Conservation (phyloP, 2,113 vertebrate species). For the Azemiops feae region DNA sequence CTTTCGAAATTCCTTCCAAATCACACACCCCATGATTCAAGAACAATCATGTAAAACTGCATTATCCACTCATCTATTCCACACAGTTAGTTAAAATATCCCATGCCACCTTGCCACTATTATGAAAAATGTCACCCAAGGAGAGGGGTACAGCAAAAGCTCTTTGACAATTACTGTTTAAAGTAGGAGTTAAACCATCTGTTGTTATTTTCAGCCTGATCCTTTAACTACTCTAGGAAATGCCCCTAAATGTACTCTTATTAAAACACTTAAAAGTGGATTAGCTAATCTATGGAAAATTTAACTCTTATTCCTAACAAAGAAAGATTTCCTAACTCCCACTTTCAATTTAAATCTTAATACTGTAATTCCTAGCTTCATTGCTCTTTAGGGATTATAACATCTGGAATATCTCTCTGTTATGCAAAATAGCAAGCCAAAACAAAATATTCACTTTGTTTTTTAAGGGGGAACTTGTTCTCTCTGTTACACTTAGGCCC, state of each 20-base stretch:
- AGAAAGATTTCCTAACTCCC: neutral
- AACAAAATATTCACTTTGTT: neutral
- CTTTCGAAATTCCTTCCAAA: neutral
- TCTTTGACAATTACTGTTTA: neutral
- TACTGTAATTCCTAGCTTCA: neutral
- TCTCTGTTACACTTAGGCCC: neutral
- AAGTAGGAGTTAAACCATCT: neutral
- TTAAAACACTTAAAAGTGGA: neutral
- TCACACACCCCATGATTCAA: constrained; percentile 40
- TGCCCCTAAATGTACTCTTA: neutral
- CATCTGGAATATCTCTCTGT: neutral
- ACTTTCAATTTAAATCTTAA: neutral
- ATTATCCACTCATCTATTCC: neutral
- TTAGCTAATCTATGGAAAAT: neutral
- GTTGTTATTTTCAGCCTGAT: neutral
- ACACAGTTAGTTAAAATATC: neutral
- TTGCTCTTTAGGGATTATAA: neutral
- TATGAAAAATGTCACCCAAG: neutral
- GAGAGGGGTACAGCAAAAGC: no score
- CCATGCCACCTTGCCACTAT: neutral
- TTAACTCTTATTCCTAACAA: neutral
- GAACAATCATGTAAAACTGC: constrained; percentile 46
- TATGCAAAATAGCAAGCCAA: neutral
- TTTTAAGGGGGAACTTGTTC: neutral
- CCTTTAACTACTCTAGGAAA: neutral